Percentiles rank a stretch among this genome's conserved stretches.
These are phyloP conservation scores for Salmo trutta DNA, from an alignment of 2,797 vertebrate genomes.

Conservation along the genomic window DNA sequence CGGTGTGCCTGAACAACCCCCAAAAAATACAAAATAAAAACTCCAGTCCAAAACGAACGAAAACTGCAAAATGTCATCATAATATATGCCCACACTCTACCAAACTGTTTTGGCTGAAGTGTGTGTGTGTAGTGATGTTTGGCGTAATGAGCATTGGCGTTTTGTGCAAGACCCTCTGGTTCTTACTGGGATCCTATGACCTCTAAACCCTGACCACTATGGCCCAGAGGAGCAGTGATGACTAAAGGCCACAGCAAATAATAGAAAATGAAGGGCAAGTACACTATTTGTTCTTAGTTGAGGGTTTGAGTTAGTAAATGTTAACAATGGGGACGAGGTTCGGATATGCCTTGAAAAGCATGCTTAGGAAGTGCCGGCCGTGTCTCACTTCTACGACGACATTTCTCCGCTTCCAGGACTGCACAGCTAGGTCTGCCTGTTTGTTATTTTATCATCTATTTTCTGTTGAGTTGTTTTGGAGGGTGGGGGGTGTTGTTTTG, in stretches of 20 bases:
- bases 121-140: background rate
- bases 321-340: no score
- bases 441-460: background rate
- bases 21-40: no score
- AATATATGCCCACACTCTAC: no score
- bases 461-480: background rate
- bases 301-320: no score
- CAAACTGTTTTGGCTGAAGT: no score
- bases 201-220: background rate
- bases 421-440: background rate
- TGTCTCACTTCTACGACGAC: conserved; percentile 25
- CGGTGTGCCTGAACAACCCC: no score
- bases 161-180: background rate
- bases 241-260: background rate
- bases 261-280: no score
- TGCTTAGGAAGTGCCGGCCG: conserved; percentile 16
- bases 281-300: no score
- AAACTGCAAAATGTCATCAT: no score
- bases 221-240: background rate
- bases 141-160: background rate
- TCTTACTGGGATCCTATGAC: background rate
- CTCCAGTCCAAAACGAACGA: no score
- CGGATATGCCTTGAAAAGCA: no score
- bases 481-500: background rate
- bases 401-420: conserved; percentile 37